Evolutionary conservation across 2,797 vertebrate species (phyloP), one percentile per base, ranked within the genome.

Genomic region (Loriculus beryllinus): DNA sequence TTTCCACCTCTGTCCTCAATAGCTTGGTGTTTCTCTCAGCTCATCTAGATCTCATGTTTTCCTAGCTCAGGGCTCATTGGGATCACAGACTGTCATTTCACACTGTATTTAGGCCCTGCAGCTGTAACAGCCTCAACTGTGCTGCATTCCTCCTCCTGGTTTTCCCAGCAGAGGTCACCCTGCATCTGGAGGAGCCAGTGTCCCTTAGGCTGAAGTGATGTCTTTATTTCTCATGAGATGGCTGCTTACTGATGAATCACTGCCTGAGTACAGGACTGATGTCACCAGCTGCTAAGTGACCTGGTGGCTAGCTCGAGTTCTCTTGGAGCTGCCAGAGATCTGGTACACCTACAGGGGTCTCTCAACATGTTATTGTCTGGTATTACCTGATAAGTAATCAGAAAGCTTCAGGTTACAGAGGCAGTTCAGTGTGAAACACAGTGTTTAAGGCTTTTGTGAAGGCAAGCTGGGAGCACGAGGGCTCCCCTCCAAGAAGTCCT

Each of bases 161-260:
- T 70, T 57, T 94, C 86, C 92, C 4, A 5, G 88, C 93, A 93
- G 92, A 94, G 93, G 82, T 94, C 87, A 89, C 65, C 56, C 63
- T 62, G 91, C n/a, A 13, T 57, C 49, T 0, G 0, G 49, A 92
- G 63, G 45, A 91, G 39, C 49, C 35, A 4, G 42, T 1, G 3
- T 68, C 51, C 75, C 0, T 0, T 26, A 43, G 33, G 43, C 63
- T 42, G 19, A 12, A 59, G 52, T 3, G 18, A 3, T 67, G 42
- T n/a, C 60, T 52, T 20, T 1, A 1, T 68, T 64, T 70, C 68
- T 64, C 26, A 1, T 28, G 84, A 42, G 25, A n/a, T 75, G 29
- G 47, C 48, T 68, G 56, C 60, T 81, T 54, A 45, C 57, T 23
- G 45, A 14, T 28, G 21, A 25, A 49, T 47, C 43, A 9, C 71